Conservation (phyloP, 1,140 invertebrate species). For the Cydia fagiglandana region DNA sequence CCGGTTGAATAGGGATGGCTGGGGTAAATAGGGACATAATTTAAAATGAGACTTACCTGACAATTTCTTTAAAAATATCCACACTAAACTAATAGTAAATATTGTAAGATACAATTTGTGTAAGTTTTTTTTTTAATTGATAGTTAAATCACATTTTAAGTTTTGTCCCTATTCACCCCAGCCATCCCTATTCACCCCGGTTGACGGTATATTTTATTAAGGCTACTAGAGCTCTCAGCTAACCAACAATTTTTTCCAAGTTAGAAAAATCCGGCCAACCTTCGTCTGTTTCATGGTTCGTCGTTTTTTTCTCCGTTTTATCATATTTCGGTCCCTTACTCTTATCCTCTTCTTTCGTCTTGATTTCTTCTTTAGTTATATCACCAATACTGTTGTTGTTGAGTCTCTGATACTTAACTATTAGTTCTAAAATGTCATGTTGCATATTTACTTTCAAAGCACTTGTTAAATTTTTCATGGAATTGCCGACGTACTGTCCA, state of each 20-base stretch:
- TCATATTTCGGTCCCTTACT: constrained; percentile 36
- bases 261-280: constrained; percentile 67
- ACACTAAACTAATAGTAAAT: too few relatives aligned
- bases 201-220: too few relatives aligned
- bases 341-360: constrained; percentile 39
- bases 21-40: too few relatives aligned
- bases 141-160: too few relatives aligned
- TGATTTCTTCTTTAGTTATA: constrained; percentile 20
- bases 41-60: too few relatives aligned
- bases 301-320: constrained; percentile 44
- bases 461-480: constrained; percentile 63
- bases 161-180: too few relatives aligned
- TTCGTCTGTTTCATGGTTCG: constrained; percentile 48
- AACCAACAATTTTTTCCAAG: constrained; percentile 63
- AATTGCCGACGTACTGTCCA: constrained; percentile 64
- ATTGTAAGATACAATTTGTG: too few relatives aligned
- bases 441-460: constrained; percentile 60
- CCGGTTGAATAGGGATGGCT: too few relatives aligned
- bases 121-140: too few relatives aligned
- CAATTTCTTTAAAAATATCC: too few relatives aligned
- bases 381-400: constrained; percentile 41
- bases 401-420: constrained; percentile 63
- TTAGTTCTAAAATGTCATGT: constrained; percentile 64
- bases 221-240: constrained; percentile 5
- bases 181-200: too few relatives aligned